Base-by-base conservation (phyloP, 2,888 invertebrate genomes). In the Drosophila vallismaia region DNA sequence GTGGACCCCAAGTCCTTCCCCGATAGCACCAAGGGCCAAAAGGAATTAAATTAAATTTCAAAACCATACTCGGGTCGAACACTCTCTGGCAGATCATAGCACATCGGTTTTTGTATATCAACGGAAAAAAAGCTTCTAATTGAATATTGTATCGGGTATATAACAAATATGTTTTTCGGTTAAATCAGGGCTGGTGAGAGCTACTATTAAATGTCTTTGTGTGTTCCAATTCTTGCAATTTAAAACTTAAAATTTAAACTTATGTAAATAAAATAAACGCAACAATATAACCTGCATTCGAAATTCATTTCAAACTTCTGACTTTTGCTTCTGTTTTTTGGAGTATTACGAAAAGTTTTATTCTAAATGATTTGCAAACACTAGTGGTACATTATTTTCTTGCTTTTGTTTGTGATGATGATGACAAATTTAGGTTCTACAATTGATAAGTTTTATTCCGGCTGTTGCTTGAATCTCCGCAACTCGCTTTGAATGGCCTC, bases 401-500 rank as follows among this genome's bases (percentile, higher is more conserved):
- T 10, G 29, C 31, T 48, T 38, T 40, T 26, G 52, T 56, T 28
- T 42, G 62, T 56, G 38, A 44, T 19, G 19, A 62, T 50, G 49
- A 44, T 45, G 40, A 63, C 56, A 29, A 50, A 42, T 42, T n/a
- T 28, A 10, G 46, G 19, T 38, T 49, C 26, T n/a, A 33, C 7
- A 6, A 8, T 31, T 44, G 1, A 0, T 44, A 1, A 4, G 10
- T 8, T 31, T 46, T 62, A 79, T 24, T 81, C 71, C n/a, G 77
- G 68, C 48, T 90, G 88, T 14, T 88, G 78, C 66, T 91, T 91
- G 64, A 91, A 92, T 76, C 89, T 91, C 79, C 89, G 89, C 56
- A 92, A 67, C 66, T 97, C 97, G 70, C 94, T 94, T 91, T 96
- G 96, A 88, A 97, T 97, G 73, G 97, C 96, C 46, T 95, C 94